Evolutionary conservation across 2,888 invertebrate species (phyloP).

Genomic region (Clivina fossor): DNA sequence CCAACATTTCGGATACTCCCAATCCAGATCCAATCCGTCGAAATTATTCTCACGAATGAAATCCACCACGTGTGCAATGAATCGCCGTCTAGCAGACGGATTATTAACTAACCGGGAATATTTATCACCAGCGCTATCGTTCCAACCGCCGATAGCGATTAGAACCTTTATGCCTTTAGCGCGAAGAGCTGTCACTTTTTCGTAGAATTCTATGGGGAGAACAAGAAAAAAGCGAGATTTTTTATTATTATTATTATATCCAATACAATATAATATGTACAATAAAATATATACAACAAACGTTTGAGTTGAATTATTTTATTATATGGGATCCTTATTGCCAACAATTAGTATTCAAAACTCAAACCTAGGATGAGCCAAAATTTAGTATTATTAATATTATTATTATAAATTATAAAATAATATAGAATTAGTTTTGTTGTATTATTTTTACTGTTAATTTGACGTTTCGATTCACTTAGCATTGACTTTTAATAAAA

Average conservation of each 20-base stretch:
- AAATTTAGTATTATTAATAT: too few relatives aligned
- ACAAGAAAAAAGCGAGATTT: slow-evolving; percentile 19
- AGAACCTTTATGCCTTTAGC: slow-evolving; percentile 76
- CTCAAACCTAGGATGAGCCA: too few relatives aligned
- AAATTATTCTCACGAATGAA: slow-evolving; percentile 81
- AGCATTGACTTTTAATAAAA: too few relatives aligned
- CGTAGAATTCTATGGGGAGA: slow-evolving; percentile 85
- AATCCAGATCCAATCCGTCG: slow-evolving; percentile 89
- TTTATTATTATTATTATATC: not conserved
- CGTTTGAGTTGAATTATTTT: too few relatives aligned
- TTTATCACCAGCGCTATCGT: slow-evolving; percentile 88
- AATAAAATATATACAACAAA: too few relatives aligned
- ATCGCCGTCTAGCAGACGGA: slow-evolving; percentile 68
- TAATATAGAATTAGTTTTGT: too few relatives aligned
- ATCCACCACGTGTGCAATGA: slow-evolving; percentile 72
- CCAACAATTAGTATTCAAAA: too few relatives aligned
- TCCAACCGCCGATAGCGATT: slow-evolving; percentile 93
- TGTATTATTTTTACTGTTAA: too few relatives aligned
- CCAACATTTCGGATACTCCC: slow-evolving; percentile 95
- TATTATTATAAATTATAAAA: too few relatives aligned
- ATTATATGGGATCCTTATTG: too few relatives aligned
- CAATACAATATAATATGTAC: too few relatives aligned
- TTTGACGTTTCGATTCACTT: too few relatives aligned
- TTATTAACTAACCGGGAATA: slow-evolving; percentile 81
- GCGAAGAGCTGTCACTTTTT: slow-evolving; percentile 76